Evolutionary conservation across 2,888 invertebrate species (phyloP).

Genomic region (Rhamphomyia laevipes): DNA sequence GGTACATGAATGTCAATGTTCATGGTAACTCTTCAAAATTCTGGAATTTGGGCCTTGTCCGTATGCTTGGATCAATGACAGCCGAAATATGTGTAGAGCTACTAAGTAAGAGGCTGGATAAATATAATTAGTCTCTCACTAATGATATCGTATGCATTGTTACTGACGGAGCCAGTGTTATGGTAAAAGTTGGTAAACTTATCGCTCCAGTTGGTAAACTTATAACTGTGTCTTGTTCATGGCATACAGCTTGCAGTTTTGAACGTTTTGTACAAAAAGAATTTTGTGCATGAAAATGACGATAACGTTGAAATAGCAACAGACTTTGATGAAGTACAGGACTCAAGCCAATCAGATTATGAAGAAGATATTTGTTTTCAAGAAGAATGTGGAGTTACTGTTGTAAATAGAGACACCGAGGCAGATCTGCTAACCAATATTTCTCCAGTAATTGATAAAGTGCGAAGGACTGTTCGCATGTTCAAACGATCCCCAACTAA

Average conservation of each 20-base stretch:
- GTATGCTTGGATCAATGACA: neutral
- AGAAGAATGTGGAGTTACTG: conserved; percentile 1
- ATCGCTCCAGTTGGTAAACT: conserved; percentile 1
- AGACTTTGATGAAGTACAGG: neutral
- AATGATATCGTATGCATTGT: neutral
- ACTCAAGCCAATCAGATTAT: neutral
- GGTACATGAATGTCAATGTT: conserved; percentile 6
- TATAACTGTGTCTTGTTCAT: neutral
- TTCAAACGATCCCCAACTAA: neutral
- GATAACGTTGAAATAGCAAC: neutral
- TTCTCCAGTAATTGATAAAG: conserved; percentile 1
- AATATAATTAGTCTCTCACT: neutral
- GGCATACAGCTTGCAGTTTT: conserved; percentile 2
- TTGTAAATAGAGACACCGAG: conserved; percentile 1
- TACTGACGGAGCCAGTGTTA: conserved; percentile 1
- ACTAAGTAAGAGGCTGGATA: conserved; percentile 1
- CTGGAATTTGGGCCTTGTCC: conserved; percentile 3
- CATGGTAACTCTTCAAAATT: neutral
- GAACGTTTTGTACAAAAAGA: conserved; percentile 1
- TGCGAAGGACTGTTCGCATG: neutral
- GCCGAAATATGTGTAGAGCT: conserved; percentile 2
- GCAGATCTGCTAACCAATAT: conserved; percentile 1
- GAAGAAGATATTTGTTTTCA: conserved; percentile 1
- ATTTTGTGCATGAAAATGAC: neutral
- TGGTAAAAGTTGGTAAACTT: conserved; percentile 3